phyloP scores from a whole-genome alignment of 2,797 vertebrate species.

The Rallus crepitans region DNA sequence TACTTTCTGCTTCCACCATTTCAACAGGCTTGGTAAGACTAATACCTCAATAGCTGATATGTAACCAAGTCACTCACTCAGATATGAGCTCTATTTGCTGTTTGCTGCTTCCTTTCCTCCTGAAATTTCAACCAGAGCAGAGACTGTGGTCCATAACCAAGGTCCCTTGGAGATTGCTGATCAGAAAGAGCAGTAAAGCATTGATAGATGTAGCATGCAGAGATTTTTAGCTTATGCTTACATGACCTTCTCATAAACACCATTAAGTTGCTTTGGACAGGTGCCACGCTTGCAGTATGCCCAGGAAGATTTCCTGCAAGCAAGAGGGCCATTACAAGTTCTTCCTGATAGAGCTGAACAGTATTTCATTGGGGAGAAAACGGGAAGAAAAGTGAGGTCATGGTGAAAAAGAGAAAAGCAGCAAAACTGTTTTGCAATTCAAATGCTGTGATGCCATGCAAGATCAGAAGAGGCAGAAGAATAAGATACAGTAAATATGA shows the following conservation, averaged over 20 bases:
- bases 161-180: constrained; percentile 16
- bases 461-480: background rate
- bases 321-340: constrained; percentile 28
- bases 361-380: constrained; percentile 53
- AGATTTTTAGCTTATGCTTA: constrained; percentile 48
- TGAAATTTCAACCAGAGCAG: constrained; percentile 7
- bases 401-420: background rate
- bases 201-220: constrained; percentile 24
- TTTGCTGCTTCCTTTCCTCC: background rate
- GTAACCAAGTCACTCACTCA: background rate
- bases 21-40: background rate
- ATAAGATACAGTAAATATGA: background rate
- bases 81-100: background rate
- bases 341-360: constrained; percentile 46
- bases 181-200: constrained; percentile 52
- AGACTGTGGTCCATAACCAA: constrained; percentile 29
- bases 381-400: constrained; percentile 9
- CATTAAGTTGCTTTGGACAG: constrained; percentile 44
- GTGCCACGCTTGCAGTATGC: constrained; percentile 7
- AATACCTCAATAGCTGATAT: background rate
- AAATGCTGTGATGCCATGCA: background rate
- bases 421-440: background rate
- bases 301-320: constrained; percentile 48
- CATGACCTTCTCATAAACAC: constrained; percentile 65
- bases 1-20: background rate